A percentile compares a stretch with the other conserved stretches of the same genome.
Conservation (phyloP, 2,113 vertebrate species). For the Oreochromis spilurus region DNA sequence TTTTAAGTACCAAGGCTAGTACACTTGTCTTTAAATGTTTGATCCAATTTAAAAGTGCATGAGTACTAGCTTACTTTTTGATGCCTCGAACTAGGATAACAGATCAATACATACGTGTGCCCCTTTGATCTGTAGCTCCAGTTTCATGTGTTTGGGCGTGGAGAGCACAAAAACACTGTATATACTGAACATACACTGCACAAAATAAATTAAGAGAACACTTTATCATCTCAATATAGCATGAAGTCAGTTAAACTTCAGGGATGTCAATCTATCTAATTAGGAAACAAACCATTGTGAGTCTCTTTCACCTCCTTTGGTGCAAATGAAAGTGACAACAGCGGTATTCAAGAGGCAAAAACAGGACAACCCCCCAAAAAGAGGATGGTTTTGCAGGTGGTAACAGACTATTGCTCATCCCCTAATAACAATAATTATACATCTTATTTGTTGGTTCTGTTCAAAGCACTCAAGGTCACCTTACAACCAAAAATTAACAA, state of each 20-base stretch:
- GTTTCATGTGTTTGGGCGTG: neutral
- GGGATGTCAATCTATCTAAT: neutral
- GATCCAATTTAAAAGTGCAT: neutral
- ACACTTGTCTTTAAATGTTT: neutral
- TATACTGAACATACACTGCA: neutral
- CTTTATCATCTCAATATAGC: neutral
- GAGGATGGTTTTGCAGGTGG: neutral
- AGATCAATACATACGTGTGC: neutral
- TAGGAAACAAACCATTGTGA: neutral
- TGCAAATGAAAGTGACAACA: neutral
- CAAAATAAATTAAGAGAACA: neutral
- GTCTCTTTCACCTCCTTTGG: neutral
- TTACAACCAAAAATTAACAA: neutral
- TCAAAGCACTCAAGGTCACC: neutral
- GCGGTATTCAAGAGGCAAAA: neutral
- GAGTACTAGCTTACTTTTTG: neutral
- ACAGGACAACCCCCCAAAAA: neutral
- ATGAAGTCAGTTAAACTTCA: neutral
- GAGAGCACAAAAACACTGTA: neutral
- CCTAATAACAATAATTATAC: neutral
- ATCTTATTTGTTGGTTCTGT: neutral
- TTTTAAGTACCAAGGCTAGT: neutral
- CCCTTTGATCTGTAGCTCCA: neutral
- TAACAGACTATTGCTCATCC: neutral
- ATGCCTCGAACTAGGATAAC: neutral